Evolutionary conservation across 2,888 invertebrate species (phyloP).

Genomic region (Pyralis farinalis): DNA sequence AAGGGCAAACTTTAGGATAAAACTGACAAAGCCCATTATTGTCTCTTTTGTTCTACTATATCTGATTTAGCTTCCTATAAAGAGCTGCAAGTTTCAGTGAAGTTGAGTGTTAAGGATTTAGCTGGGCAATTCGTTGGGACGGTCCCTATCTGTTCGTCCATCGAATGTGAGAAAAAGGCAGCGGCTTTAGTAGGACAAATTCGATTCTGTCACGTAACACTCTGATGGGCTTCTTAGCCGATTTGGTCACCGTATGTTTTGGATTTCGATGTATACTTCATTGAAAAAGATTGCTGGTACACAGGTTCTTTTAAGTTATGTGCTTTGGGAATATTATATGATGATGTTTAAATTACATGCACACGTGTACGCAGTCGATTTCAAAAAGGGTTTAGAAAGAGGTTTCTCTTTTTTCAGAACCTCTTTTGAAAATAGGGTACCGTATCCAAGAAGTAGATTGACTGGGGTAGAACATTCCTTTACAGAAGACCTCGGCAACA

Average conservation of each 20-base stretch:
- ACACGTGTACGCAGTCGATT: too few species aligned
- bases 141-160: slow-evolving; percentile 72
- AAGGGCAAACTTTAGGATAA: not conserved
- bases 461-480: too few species aligned
- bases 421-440: too few species aligned
- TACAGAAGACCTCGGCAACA: too few species aligned
- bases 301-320: slow-evolving; percentile 5
- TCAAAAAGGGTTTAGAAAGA: too few species aligned
- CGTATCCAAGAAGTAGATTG: too few species aligned
- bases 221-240: slow-evolving; percentile 69
- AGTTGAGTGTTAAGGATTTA: slow-evolving; percentile 73
- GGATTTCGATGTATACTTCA: slow-evolving; percentile 56
- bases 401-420: too few species aligned
- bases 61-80: slow-evolving; percentile 24
- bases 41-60: not conserved
- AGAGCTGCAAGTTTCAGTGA: slow-evolving; percentile 52
- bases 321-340: not conserved
- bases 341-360: too few species aligned
- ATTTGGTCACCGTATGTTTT: slow-evolving; percentile 70
- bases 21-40: not conserved
- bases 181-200: slow-evolving; percentile 74
- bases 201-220: slow-evolving; percentile 72
- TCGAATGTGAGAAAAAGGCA: slow-evolving; percentile 70
- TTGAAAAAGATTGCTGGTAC: slow-evolving; percentile 43
- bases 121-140: slow-evolving; percentile 56